phyloP scores from a whole-genome alignment of 2,113 vertebrate species.

The Australoheros scitulus region DNA sequence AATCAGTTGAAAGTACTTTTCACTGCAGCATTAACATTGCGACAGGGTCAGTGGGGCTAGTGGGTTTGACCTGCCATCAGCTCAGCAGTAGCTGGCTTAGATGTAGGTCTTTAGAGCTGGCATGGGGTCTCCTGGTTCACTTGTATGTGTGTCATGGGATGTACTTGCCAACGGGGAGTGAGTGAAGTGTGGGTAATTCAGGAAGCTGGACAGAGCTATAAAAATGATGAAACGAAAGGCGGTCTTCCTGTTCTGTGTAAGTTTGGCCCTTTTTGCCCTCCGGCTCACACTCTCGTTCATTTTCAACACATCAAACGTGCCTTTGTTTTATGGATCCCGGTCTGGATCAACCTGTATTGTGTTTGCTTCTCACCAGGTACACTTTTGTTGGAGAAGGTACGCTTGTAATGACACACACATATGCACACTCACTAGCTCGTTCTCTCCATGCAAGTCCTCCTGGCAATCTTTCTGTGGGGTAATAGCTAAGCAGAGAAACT shows the following conservation, averaged over 20 bases:
- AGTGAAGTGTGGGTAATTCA: conserved; percentile 60
- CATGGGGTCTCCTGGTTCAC: conserved; percentile 45
- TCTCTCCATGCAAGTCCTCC: conserved; percentile 28
- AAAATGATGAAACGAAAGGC: conserved; percentile 80
- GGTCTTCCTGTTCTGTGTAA: conserved; percentile 60
- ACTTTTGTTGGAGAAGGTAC: conserved; percentile 31
- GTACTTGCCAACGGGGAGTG: conserved; percentile 54
- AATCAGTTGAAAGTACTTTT: neutral
- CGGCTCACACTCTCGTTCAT: conserved; percentile 50
- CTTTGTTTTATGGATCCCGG: conserved; percentile 66
- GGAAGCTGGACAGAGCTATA: conserved; percentile 70
- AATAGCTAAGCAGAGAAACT: conserved; percentile 35
- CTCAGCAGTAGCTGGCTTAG: conserved; percentile 35
- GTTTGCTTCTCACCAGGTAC: conserved; percentile 54
- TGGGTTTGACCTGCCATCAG: conserved; percentile 47
- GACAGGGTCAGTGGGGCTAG: conserved; percentile 28
- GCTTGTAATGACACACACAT: conserved; percentile 47
- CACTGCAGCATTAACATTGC: neutral
- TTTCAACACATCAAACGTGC: conserved; percentile 67
- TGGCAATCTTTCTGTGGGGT: conserved; percentile 39
- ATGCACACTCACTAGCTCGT: conserved; percentile 4
- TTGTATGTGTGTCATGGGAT: conserved; percentile 45
- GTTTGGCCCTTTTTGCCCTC: conserved; percentile 54
- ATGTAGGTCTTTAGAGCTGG: conserved; percentile 44
- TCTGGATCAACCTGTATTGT: conserved; percentile 44